A percentile compares a stretch with the other conserved stretches of the same genome.
These are phyloP conservation scores for Ricordea florida DNA, from an alignment of 92 coral and sea anemone genomes.

Conservation along the genomic window DNA sequence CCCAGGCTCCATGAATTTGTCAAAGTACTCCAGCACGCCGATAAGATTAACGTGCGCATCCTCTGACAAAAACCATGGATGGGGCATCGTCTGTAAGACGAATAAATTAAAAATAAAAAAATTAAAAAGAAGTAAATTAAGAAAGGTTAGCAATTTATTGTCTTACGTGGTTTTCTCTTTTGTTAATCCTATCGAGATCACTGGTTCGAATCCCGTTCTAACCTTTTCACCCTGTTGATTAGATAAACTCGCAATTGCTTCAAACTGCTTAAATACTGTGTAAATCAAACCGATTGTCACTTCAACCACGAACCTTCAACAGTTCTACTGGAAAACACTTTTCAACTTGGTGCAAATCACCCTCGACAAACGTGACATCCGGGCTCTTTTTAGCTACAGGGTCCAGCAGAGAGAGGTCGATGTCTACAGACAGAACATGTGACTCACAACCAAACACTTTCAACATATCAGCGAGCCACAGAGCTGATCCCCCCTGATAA, in stretches of 20 bases:
- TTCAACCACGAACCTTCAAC: slow-evolving; percentile 10
- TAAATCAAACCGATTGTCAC: background rate
- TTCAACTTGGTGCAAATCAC: slow-evolving; percentile 18
- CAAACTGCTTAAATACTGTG: background rate
- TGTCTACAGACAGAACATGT: slow-evolving; percentile 54
- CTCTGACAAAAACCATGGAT: slow-evolving; percentile 61
- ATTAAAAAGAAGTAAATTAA: background rate
- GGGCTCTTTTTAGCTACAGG: slow-evolving; percentile 12
- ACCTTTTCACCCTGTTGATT: background rate
- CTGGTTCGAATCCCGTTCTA: background rate
- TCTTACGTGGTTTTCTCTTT: background rate
- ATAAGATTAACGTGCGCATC: slow-evolving; percentile 53
- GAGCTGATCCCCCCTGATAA: slow-evolving; percentile 56
- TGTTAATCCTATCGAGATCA: background rate
- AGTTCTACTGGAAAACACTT: background rate
- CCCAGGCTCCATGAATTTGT: slow-evolving; percentile 43
- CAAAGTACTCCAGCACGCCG: slow-evolving; percentile 50
- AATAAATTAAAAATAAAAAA: too few relatives aligned
- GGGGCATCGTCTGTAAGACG: slow-evolving; percentile 38
- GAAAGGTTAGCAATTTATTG: background rate
- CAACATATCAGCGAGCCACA: slow-evolving; percentile 63
- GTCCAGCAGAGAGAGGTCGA: slow-evolving; percentile 22
- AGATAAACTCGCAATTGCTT: too few relatives aligned
- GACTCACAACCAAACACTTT: slow-evolving; percentile 26
- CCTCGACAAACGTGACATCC: slow-evolving; percentile 31